phyloP scores from a whole-genome alignment of 2,888 invertebrate species.

The Epicampocera succincta region DNA sequence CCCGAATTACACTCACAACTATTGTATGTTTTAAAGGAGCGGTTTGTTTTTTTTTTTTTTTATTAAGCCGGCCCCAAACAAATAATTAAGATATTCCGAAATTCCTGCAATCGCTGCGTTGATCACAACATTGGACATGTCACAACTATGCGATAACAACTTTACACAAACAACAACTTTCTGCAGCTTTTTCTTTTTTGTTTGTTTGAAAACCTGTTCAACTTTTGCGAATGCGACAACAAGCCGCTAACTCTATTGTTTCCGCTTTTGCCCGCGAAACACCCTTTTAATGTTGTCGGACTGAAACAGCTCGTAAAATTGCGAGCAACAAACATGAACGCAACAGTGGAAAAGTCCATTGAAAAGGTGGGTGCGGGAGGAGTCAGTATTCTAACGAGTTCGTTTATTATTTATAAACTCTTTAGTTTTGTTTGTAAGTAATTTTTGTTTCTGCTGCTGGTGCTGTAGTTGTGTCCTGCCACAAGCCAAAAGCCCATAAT shows the following conservation, averaged over 20 bases:
- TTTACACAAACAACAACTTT: too few species aligned
- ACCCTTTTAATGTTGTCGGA: conserved; percentile 14
- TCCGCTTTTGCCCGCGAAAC: neutral
- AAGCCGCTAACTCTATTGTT: too few species aligned
- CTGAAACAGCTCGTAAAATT: neutral
- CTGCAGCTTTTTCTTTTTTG: too few species aligned
- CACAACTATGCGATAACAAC: too few species aligned
- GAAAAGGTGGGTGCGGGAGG: neutral
- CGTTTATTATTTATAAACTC: conserved; percentile 39
- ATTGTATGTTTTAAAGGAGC: too few species aligned
- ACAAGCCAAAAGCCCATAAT: conserved; percentile 13
- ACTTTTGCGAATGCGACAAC: too few species aligned
- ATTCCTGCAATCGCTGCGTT: too few species aligned
- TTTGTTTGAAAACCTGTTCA: too few species aligned
- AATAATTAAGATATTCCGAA: too few species aligned
- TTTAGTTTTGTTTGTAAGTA: conserved; percentile 2
- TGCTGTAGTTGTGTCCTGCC: neutral
- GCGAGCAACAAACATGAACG: conserved; percentile 19
- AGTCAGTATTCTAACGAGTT: conserved; percentile 1
- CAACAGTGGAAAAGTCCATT: neutral
- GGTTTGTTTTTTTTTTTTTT: too few species aligned
- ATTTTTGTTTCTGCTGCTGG: neutral
- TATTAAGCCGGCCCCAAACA: too few species aligned
- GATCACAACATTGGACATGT: too few species aligned
- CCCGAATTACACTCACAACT: neutral